These are phyloP conservation scores for Nixonia krombeini DNA, from an alignment of 1,140 invertebrate species.

Conservation along the genomic window DNA sequence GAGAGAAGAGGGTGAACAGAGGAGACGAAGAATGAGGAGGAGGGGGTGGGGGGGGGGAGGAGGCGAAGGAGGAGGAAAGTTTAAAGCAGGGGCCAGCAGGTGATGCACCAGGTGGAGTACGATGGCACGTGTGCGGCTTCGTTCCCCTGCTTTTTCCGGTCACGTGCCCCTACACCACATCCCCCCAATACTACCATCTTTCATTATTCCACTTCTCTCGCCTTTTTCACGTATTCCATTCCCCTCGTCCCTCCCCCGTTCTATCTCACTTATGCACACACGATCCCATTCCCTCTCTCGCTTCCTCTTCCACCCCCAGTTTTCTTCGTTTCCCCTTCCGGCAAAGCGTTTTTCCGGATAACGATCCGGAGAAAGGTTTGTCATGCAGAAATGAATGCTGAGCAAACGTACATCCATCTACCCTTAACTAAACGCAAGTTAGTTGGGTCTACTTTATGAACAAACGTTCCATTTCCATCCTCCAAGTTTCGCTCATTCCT, in stretches of 20 bases:
- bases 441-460: no score
- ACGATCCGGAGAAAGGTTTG: constrained; percentile 7
- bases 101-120: constrained; percentile 71
- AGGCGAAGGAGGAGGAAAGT: constrained; percentile 50
- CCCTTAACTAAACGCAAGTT: no score
- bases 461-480: no score
- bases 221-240: constrained; percentile 5
- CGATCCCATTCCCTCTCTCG: constrained; percentile 27
- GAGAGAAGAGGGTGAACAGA: constrained; percentile 6
- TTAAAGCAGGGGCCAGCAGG: constrained; percentile 69
- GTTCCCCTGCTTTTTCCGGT: constrained; percentile 66
- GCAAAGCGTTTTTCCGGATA: constrained; percentile 19
- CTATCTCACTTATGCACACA: no score
- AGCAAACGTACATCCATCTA: no score
- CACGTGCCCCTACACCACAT: constrained; percentile 55
- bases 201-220: constrained; percentile 38
- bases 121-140: constrained; percentile 67
- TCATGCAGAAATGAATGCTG: no score
- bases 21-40: constrained; percentile 7
- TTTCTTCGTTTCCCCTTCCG: constrained; percentile 29
- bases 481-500: no score
- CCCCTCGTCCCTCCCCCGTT: constrained; percentile 6
- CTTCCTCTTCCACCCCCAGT: constrained; percentile 18
- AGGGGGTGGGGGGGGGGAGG: constrained; percentile 33
- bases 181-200: constrained; percentile 44